A percentile compares a stretch with the other conserved stretches of the same genome.
Conservation (phyloP, 2,797 vertebrate genomes). For the Sebastes reedi region DNA sequence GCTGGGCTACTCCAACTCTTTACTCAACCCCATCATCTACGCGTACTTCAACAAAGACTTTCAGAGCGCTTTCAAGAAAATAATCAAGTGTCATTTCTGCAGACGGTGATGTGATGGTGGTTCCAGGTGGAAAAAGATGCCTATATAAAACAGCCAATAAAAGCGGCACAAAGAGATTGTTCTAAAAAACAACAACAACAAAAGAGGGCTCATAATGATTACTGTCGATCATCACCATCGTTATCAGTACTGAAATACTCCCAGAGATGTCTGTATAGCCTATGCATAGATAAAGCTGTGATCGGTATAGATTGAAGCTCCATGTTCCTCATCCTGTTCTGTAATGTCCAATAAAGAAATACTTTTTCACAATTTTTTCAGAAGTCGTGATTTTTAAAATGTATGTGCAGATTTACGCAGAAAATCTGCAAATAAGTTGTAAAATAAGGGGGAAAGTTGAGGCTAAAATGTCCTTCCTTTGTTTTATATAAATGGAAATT, state of each 20-base stretch:
- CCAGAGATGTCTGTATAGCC: slow-evolving; percentile 46
- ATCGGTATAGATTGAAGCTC: slow-evolving; percentile 51
- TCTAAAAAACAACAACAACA: neutral
- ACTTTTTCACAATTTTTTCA: slow-evolving; percentile 15
- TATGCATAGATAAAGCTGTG: slow-evolving; percentile 67
- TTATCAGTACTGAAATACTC: slow-evolving; percentile 49
- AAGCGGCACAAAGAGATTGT: slow-evolving; percentile 1
- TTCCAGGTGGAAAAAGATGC: neutral
- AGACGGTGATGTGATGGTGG: slow-evolving; percentile 70
- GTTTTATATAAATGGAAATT: neutral
- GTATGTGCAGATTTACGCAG: neutral
- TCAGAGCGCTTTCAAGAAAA: slow-evolving; percentile 98
- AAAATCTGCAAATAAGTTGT: neutral
- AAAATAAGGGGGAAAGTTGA: neutral
- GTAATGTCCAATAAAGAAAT: slow-evolving; percentile 65
- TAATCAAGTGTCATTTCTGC: slow-evolving; percentile 95
- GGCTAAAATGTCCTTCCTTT: neutral
- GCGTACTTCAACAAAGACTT: slow-evolving; percentile 99
- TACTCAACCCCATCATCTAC: slow-evolving; percentile 98
- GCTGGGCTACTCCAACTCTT: slow-evolving; percentile 97
- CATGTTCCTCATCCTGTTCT: slow-evolving; percentile 59
- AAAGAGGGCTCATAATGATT: slow-evolving; percentile 16
- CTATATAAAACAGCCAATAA: neutral
- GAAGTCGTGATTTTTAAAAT: neutral
- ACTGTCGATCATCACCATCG: slow-evolving; percentile 40